phyloP scores from a whole-genome alignment of 1,140 invertebrate species.

The Drosophila burlai region DNA sequence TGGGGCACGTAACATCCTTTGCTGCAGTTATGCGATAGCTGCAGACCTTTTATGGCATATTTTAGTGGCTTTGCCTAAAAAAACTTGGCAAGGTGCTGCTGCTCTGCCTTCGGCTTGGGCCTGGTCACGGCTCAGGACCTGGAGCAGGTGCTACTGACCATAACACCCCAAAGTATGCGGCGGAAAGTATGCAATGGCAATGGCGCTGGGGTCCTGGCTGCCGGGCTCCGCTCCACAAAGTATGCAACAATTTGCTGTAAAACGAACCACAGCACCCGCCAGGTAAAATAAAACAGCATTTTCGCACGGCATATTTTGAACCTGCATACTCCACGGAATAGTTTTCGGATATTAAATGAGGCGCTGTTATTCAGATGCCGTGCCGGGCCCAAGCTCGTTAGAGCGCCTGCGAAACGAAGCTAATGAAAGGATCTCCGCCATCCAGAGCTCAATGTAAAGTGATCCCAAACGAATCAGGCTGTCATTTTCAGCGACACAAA shows the following conservation, averaged over 20 bases:
- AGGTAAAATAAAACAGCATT: conserved; percentile 47
- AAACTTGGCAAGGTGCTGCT: conserved; percentile 54
- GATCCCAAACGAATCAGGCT: conserved; percentile 37
- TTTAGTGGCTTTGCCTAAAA: conserved; percentile 72
- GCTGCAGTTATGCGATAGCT: conserved; percentile 78
- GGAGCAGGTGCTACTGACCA: conserved; percentile 52
- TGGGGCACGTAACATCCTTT: conserved; percentile 32
- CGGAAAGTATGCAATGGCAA: conserved; percentile 24
- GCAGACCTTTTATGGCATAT: conserved; percentile 73
- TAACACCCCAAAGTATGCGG: conserved; percentile 56
- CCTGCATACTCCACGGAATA: conserved; percentile 8
- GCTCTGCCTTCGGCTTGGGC: conserved; percentile 6
- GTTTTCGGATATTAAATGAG: conserved; percentile 60
- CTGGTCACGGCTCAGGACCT: conserved; percentile 7
- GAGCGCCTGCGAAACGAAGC: conserved; percentile 55
- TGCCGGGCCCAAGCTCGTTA: conserved; percentile 27
- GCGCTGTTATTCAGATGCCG: conserved; percentile 1
- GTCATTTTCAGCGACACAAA: conserved; percentile 47
- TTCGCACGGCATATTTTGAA: conserved; percentile 53
- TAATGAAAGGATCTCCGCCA: conserved; percentile 59
- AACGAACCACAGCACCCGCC: conserved; percentile 61
- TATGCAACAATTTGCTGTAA: conserved; percentile 75
- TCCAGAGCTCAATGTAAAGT: conserved; percentile 49
- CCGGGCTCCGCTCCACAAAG: conserved; percentile 39
- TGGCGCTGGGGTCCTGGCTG: conserved; percentile 7